Evolutionary conservation across 1,140 invertebrate genomes (phyloP), one percentile per base, ranked within the genome.

Genomic region (Galendromus occidentalis): DNA sequence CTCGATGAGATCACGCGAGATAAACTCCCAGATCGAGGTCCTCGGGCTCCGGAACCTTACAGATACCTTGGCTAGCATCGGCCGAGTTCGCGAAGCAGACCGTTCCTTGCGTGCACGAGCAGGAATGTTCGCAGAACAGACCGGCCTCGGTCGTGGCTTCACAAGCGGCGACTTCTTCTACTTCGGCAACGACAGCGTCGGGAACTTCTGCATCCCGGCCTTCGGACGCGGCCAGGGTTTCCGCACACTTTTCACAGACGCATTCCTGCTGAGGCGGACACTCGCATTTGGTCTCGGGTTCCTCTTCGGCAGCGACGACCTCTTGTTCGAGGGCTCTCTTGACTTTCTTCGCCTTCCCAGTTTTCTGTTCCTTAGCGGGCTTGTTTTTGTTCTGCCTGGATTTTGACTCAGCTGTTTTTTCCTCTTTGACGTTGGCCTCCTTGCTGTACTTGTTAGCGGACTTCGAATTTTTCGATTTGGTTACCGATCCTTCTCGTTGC

Each of bases 21-120:
- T 59, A 59, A 9, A 59, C 51, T 17, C 51, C 51, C 51, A 59
- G n/a, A 14, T 59, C 22, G 14, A 59, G 51, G 33, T 59, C 51
- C 51, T 59, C 51, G 51, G 51, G 22, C 33, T 59, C 51, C 25
- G 51, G 51, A 33, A 59, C 20, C 22, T 59, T 59, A 25, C 51
- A 59, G 51, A 59, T 59, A 59, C 51, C 51, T 14, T 59, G 14
- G 25, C 17, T 17, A 9, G 51, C 51, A 33, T 59, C 51, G 51
- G 20, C 2, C 9, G 51, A 17, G 22, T 14, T 33, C 25, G 51
- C 51, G 20, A 59, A 59, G 51, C 51, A 59, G 14, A 59, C 51
- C 14, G 51, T 59, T 4, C 51, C 51, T 33, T 59, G 51, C 25
- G 14, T 33, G 51, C 51, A 59, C 12, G 51, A 59, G 9, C 51